Evolutionary conservation across 2,113 vertebrate species (phyloP).

Genomic region (Anhinga rufa): DNA sequence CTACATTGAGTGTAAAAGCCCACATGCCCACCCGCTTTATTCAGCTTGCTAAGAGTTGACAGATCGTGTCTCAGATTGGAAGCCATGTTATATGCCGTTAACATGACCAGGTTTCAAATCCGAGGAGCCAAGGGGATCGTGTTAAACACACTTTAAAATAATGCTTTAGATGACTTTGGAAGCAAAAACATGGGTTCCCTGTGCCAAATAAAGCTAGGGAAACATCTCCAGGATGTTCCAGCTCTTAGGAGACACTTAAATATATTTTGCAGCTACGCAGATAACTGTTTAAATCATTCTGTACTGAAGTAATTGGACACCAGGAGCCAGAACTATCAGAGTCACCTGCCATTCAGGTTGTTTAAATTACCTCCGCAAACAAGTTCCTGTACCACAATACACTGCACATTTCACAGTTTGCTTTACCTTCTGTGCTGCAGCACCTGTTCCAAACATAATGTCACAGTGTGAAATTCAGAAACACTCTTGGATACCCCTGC

Average conservation of each 20-base stretch:
- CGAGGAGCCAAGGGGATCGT: neutral
- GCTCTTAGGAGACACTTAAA: neutral
- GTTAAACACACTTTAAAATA: neutral
- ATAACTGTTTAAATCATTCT: neutral
- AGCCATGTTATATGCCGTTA: neutral
- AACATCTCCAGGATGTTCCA: neutral
- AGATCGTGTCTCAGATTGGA: neutral
- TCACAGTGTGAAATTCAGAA: neutral
- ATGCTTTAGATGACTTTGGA: neutral
- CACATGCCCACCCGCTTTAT: neutral
- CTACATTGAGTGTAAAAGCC: no score
- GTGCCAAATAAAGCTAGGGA: neutral
- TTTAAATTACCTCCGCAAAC: neutral
- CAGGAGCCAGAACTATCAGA: neutral
- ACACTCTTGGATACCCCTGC: neutral
- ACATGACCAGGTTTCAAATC: neutral
- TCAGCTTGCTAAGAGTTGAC: neutral
- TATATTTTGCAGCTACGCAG: fast-evolving
- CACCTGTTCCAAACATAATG: neutral
- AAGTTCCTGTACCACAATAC: neutral
- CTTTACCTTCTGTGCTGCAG: neutral
- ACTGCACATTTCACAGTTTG: neutral
- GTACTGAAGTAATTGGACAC: neutral
- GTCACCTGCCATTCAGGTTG: neutral
- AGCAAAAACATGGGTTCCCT: neutral